Evolutionary conservation across 2,797 vertebrate species (phyloP).

Genomic region (Helostoma temminkii): DNA sequence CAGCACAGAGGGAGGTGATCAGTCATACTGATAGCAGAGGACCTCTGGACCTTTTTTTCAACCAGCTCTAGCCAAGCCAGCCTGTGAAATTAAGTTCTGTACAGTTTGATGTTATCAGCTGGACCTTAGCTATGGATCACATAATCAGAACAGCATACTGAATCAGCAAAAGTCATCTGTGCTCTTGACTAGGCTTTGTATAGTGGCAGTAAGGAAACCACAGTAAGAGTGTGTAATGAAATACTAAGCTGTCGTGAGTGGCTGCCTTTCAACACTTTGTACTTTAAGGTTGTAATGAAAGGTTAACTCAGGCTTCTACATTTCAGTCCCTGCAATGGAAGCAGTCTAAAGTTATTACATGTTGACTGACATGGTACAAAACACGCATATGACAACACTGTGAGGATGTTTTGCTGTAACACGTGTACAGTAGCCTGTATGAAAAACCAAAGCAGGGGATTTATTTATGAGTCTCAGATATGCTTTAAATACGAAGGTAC

Average conservation of each 20-base stretch:
- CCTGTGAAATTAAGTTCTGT: neutral
- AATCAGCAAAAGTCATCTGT: neutral
- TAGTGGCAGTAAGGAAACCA: constrained; percentile 13
- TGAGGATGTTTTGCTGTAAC: constrained; percentile 13
- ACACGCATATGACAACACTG: too few relatives aligned
- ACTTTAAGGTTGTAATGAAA: constrained; percentile 59
- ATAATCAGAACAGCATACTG: constrained; percentile 8
- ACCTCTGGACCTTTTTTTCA: constrained; percentile 58
- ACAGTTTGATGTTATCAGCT: constrained; percentile 16
- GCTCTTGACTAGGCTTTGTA: neutral
- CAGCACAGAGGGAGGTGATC: constrained; percentile 64
- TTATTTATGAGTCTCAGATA: neutral
- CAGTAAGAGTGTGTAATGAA: neutral
- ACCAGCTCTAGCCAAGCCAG: neutral
- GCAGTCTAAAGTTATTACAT: constrained; percentile 6
- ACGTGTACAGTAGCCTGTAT: neutral
- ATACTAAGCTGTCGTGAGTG: constrained; percentile 19
- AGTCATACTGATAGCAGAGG: constrained; percentile 56
- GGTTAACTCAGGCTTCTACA: constrained; percentile 23
- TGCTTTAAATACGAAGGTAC: neutral
- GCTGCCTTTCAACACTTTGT: constrained; percentile 60
- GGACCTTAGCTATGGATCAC: constrained; percentile 18
- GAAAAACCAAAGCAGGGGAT: too few relatives aligned
- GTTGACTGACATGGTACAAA: too few relatives aligned
- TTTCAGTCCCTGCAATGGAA: constrained; percentile 23